A percentile compares a stretch with the other conserved stretches of the same genome.
These are phyloP conservation scores for Cryptomyrus ogoouensis DNA, from an alignment of 2,113 vertebrate genomes.

Conservation along the genomic window DNA sequence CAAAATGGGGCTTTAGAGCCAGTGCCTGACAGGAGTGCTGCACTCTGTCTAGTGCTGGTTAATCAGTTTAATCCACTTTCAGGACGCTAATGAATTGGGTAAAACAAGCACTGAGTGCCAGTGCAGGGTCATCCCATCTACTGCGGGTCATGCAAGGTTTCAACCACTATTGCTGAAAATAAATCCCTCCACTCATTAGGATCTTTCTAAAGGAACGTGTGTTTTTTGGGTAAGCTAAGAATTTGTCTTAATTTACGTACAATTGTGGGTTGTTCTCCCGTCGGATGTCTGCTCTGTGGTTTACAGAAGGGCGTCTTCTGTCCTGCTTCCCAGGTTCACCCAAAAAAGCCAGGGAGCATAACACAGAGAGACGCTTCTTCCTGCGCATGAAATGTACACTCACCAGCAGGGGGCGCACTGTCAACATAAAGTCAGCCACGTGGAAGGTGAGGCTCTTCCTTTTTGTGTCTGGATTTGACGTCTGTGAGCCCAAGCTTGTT, in stretches of 20 bases:
- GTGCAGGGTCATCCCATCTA: not conserved
- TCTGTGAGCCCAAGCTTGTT: not conserved
- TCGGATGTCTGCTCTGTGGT: not conserved
- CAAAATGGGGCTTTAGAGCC: not conserved
- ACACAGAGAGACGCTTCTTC: slow-evolving; percentile 85
- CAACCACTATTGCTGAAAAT: not conserved
- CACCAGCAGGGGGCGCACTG: slow-evolving; percentile 89
- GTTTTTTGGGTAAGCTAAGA: not conserved
- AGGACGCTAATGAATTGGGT: not conserved
- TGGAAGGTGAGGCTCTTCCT: slow-evolving; percentile 77
- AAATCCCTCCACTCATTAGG: not conserved
- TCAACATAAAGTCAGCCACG: slow-evolving; percentile 94
- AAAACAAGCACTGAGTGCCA: not conserved
- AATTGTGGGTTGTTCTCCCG: not conserved
- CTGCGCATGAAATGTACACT: slow-evolving; percentile 97
- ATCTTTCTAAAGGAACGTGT: not conserved
- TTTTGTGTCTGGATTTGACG: not conserved
- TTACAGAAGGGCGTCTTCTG: not conserved
- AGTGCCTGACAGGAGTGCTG: not conserved
- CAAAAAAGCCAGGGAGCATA: slow-evolving; percentile 85
- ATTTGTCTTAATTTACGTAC: not conserved
- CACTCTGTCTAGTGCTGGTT: not conserved
- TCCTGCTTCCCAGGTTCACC: slow-evolving; percentile 65
- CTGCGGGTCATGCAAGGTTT: not conserved
- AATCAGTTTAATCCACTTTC: not conserved